A percentile compares a stretch with the other conserved stretches of the same genome.
Evolutionary conservation across 2,797 vertebrate genomes (phyloP).

Genomic region (Champsocephalus gunnari): DNA sequence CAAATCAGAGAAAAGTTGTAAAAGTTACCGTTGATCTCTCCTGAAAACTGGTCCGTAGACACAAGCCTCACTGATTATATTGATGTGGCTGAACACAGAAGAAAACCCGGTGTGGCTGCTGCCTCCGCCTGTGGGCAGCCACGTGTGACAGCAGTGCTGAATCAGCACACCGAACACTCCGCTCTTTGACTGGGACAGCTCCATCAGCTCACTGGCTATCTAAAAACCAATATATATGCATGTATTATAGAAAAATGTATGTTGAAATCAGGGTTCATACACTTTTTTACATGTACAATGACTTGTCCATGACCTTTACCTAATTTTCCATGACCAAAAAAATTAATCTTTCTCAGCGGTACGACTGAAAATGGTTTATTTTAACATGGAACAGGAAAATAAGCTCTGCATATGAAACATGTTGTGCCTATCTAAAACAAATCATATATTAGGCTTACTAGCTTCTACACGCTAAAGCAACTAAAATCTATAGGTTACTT

Average conservation of each 20-base stretch:
- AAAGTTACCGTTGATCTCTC: slow-evolving; percentile 91
- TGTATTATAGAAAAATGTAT: background rate
- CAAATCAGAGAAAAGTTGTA: background rate
- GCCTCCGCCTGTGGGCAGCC: slow-evolving; percentile 79
- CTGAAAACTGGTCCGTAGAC: slow-evolving; percentile 93
- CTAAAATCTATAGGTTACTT: no score
- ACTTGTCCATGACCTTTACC: no score
- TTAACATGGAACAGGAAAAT: no score
- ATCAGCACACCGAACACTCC: slow-evolving; percentile 92
- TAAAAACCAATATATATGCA: slow-evolving; percentile 60
- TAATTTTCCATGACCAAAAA: no score
- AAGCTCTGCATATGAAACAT: no score
- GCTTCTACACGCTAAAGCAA: no score
- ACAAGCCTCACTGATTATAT: slow-evolving; percentile 90
- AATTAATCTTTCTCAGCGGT: no score
- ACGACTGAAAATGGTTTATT: no score
- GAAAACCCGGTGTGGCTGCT: slow-evolving; percentile 69
- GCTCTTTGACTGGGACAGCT: slow-evolving; percentile 90
- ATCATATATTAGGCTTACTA: no score
- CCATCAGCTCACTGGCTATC: slow-evolving; percentile 88
- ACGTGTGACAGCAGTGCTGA: slow-evolving; percentile 90
- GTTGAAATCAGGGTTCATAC: background rate
- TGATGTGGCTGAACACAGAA: slow-evolving; percentile 85
- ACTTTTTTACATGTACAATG: no score
- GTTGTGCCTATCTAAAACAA: no score